phyloP scores from a whole-genome alignment of 2,113 vertebrate species.

The Pipa parva region DNA sequence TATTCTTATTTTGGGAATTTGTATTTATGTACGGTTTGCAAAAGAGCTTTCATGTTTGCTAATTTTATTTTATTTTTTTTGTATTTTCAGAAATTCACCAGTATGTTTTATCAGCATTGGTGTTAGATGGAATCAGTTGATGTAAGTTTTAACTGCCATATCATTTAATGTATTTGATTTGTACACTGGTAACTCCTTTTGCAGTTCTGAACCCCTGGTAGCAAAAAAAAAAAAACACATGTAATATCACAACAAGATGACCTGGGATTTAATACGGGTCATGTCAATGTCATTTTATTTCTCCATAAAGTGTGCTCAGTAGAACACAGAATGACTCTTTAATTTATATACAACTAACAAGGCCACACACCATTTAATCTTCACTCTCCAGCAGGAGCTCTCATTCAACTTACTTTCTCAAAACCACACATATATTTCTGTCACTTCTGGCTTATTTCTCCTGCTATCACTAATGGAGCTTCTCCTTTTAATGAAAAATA shows the following conservation, averaged over 20 bases:
- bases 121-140: too few species aligned
- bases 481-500: constrained; percentile 46
- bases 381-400: neutral
- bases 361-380: neutral
- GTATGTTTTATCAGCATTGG: too few species aligned
- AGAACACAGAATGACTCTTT: neutral
- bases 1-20: too few species aligned
- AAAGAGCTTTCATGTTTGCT: too few species aligned
- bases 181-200: too few species aligned
- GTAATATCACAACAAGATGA: neutral
- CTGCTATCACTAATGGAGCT: constrained; percentile 11
- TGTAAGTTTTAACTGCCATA: too few species aligned
- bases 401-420: neutral
- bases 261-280: neutral
- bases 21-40: too few species aligned
- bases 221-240: too few species aligned
- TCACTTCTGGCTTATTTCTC: neutral
- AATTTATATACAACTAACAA: neutral
- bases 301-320: neutral
- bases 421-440: neutral
- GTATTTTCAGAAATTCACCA: too few species aligned
- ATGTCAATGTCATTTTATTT: neutral
- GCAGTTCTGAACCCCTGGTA: too few species aligned
- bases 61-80: too few species aligned
- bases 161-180: too few species aligned